phyloP scores from a whole-genome alignment of 2,113 vertebrate genomes.

The Nymphicus hollandicus region DNA sequence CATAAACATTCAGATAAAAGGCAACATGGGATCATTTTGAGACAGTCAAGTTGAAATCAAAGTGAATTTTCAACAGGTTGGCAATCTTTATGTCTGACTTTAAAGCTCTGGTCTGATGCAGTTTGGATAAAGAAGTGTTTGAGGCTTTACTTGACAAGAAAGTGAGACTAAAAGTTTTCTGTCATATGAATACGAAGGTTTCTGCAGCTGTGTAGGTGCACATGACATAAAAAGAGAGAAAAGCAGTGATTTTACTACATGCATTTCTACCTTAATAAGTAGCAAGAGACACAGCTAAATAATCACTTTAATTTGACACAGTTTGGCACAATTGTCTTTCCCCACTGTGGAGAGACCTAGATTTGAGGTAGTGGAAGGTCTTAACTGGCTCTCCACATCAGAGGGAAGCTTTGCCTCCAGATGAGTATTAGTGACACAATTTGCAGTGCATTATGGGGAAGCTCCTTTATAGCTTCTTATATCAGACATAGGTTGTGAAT shows the following conservation, averaged over 20 bases:
- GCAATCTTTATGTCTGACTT: not conserved
- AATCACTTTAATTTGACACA: constrained; percentile 45
- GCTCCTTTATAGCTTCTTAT: not conserved
- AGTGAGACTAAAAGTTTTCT: not conserved
- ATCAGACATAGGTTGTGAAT: not conserved
- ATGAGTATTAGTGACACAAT: not conserved
- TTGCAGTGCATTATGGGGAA: not conserved
- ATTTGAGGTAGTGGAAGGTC: constrained; percentile 27
- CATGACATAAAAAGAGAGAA: not conserved
- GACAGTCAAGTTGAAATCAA: constrained; percentile 12
- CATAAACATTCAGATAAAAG: constrained; percentile 39
- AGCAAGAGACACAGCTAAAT: constrained; percentile 11
- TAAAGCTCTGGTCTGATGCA: not conserved
- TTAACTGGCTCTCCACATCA: constrained; percentile 16
- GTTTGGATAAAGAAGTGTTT: not conserved
- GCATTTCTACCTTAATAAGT: not conserved
- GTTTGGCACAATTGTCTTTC: constrained; percentile 14
- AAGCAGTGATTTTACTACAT: not conserved
- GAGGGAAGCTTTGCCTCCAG: not conserved
- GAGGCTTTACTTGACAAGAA: not conserved
- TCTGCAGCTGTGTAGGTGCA: not conserved
- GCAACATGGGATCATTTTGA: constrained; percentile 21
- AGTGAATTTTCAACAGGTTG: constrained; percentile 34
- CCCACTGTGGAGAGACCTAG: constrained; percentile 14
- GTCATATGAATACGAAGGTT: not conserved